Base-by-base conservation (phyloP, 2,888 invertebrate species). In the Orchesellides sinensis region DNA sequence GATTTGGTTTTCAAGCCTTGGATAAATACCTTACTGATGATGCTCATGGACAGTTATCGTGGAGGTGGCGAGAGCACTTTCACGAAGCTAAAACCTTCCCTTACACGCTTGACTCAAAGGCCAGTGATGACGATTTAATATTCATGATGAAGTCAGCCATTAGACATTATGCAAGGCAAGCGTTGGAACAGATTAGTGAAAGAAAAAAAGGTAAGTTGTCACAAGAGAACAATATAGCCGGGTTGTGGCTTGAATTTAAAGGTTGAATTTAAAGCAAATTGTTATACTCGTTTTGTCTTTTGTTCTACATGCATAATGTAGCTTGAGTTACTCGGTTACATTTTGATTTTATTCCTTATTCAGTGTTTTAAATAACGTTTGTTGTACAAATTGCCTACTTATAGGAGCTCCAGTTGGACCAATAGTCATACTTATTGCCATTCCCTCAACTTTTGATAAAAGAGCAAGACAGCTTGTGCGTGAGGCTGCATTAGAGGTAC, bases 401-500 rank as follows among this genome's bases (percentile, higher is more conserved):
- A n/a, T 59, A 85, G 85, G 84, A 47, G 75, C 70, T 59, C 66
- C 84, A 25, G 52, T 27, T 23, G 84, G 81, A 47, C 65, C 74
- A 65, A 78, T 77, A 45, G 83, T 85, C 35, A 75, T 84, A 29
- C 78, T 83, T 32, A 77, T 85, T 29, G 83, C 85, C 3, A 85
- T 85, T 80, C 85, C 85, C 17, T 84, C 85, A 65, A 85, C 77
- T 45, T 85, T 84, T 72, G 83, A 84, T 83, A 77, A 47, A 54
- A 79, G 83, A 74, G 85, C 86, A 17, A 81, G 87, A 70, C 84
- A 87, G 69, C 73, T 83, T 47, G 85, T 88, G 19, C 88, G 88
- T 86, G 88, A 87, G 74, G 87, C 87, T 79, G 88, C 88, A 86
- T 86, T 83, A 68, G 85, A 84, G 86, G 88, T 88, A 52, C 47